Base-by-base conservation (phyloP, 2,113 vertebrate species). In the Pedionomus torquatus region DNA sequence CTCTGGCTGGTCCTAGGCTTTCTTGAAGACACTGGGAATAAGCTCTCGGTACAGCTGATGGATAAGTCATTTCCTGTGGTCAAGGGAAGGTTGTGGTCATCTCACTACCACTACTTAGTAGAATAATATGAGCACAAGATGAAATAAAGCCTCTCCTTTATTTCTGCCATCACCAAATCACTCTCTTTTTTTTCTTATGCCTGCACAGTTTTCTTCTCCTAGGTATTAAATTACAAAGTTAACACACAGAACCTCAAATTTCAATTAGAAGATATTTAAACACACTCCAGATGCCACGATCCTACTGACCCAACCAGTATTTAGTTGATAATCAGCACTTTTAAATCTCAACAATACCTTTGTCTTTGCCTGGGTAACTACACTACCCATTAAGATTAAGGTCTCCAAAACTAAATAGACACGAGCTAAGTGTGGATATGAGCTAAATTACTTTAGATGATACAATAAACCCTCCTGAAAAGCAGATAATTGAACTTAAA, bases 401-500 rank as follows among this genome's bases (percentile, higher is more conserved):
- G 70, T 64, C 78, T 90, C 57, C 39, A 17, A 43, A 68, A 78
- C 33, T 41, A 87, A 90, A 75, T 0, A 43, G 39, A 57, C 55
- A 64, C 9, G 57, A 80, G 39, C 57, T 39, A 54, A 75, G 13
- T 9, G n/a, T 60, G 49, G 46, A 49, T 71, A 33, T 39, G 51
- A 94, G 35, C 44, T 77, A 49, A 90, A 86, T 90, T 48, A 58
- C 63, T 61, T n/a, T 8, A 76, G 76, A 25, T 70, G 58, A 65
- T 25, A 37, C 7, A 69, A 71, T 33, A 93, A 77, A 90, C 55
- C 31, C 9, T 64, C 57, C 51, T 54, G 33, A 84, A 95, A 87
- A 93, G 41, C 57, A 93, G 58, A 49, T 69, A 85, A 94, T 61
- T 84, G 52, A 66, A n/a, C 24, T 7, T 41, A 61, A 79, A 65